Base-by-base conservation (phyloP, 2,797 vertebrate species). In the Anableps anableps region DNA sequence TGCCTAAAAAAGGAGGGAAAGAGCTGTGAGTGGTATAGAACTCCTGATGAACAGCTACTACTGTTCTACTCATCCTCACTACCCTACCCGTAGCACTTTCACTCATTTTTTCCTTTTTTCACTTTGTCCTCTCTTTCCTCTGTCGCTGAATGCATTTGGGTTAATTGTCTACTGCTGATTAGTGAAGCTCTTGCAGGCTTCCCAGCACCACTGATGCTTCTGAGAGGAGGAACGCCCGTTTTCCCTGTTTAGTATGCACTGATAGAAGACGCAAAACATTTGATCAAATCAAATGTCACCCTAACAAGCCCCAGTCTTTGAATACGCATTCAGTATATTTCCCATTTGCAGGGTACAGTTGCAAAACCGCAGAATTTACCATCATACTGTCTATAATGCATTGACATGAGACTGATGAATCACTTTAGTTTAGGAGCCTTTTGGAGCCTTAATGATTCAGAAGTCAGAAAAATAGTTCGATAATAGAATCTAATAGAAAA, bases 21-120 rank as follows among this genome's bases (percentile, higher is more conserved):
- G 74, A 82, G 58, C 77, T 64, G 77, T 34, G 47, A 79, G 79
- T 76, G 77, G 82, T 87, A 82, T 88, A 86, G 87, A 84, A 89
- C 83, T 86, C 75, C 74, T 83, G 84, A 92, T 93, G 88, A 94
- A 89, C 83, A 92, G 89, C 81, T 78, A 51, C 80, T 86, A 77
- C 79, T 78, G 77, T 86, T 85, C 72, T 81, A 34, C 78, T 81
- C 78, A 26, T 53, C 74, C 38, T 74, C 48, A 26, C 26, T 74
- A 47, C 55, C 74, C 72, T 71, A 64, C n/a, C 55, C 77, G 72
- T 72, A 68, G 41, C 73, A 8, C 81, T 47, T 78, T 82, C 83
- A 7, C 80, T 51, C 51, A 10, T 76, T 80, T 48, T 82, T 3
- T 66, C 66, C 48, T 81, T 41, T 60, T 81, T 75, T 85, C 83